These are phyloP conservation scores for Cantharis rustica DNA, from an alignment of 2,888 invertebrate genomes.

Conservation along the genomic window DNA sequence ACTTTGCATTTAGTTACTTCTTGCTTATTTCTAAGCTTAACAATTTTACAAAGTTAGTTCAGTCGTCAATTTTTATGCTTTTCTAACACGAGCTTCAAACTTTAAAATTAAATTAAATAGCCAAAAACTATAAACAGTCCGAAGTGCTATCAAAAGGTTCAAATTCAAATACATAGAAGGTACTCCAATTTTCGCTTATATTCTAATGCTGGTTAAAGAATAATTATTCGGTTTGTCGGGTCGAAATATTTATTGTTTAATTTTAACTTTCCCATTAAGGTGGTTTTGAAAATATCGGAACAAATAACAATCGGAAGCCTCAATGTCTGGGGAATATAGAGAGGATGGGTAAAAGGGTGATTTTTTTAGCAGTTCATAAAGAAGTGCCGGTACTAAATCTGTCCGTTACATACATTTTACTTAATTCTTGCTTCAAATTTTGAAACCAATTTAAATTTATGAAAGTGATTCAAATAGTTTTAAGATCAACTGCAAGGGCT, in stretches of 20 bases:
- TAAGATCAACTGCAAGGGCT: too few relatives aligned
- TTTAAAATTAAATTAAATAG: too few relatives aligned
- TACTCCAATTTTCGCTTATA: not conserved
- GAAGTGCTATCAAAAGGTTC: too few relatives aligned
- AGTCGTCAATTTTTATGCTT: not conserved
- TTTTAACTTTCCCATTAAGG: not conserved
- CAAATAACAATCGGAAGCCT: not conserved
- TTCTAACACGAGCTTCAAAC: too few relatives aligned
- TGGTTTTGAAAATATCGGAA: not conserved
- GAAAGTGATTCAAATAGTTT: not conserved
- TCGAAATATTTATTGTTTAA: not conserved
- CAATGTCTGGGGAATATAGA: not conserved
- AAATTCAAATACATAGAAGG: too few relatives aligned
- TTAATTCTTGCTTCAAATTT: too few relatives aligned
- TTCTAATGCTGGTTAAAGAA: not conserved
- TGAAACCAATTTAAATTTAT: not conserved
- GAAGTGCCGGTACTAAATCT: not conserved
- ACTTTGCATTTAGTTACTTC: not conserved
- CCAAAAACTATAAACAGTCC: too few relatives aligned
- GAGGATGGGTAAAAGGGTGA: not conserved
- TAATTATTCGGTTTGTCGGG: too few relatives aligned
- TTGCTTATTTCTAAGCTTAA: not conserved
- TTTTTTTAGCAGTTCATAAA: not conserved
- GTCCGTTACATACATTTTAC: too few relatives aligned
- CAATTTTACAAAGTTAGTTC: too few relatives aligned